Evolutionary conservation across 2,113 vertebrate genomes (phyloP), one percentile per base, ranked within the genome.

Genomic region (Callopanchax toddi): DNA sequence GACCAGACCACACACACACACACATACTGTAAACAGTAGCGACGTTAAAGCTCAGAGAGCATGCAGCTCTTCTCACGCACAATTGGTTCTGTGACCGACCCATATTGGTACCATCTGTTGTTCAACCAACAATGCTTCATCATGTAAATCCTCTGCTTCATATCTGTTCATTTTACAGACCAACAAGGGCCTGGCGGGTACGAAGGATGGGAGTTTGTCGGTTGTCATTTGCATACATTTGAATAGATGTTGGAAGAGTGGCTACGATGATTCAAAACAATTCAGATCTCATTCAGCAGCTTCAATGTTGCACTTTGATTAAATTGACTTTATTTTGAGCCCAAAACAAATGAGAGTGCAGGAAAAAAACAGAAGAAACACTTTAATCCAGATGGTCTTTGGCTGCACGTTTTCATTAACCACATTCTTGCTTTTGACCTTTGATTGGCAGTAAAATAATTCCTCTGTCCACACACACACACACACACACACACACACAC

Each of bases 21-120:
- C 39, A 25, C 18, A 20, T 18, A 29, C 20, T 25, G 57, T 65
- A 68, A 61, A 73, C 54, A 68, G 11, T 21, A 43, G 20, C 71
- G 56, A 74, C n/a, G 45, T 73, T 74, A 62, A 71, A 80, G 63
- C 73, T 69, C 17, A 46, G 44, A 81, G 37, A 63, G 44, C 65
- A 49, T 43, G 65, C 36, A 73, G 62, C 36, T 55, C 56, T 39
- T 80, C 63, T 71, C 76, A 77, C 6, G 60, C 73, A 70, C 69
- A 68, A 61, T 84, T 86, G 67, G 65, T 21, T 37, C 55, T 76
- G 70, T 60, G 81, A 86, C 61, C 26, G 46, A 72, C 50, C 34
- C 84, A 85, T 85, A 77, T 85, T 81, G 80, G 49, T 50, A 66
- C 80, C 84, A 87, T 76, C 74, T 87, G 84, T 76, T 59, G 26